Percentiles rank a stretch among this genome's conserved stretches.
Conservation (phyloP, 2,113 vertebrate genomes). For the Zosterops pallidus region DNA sequence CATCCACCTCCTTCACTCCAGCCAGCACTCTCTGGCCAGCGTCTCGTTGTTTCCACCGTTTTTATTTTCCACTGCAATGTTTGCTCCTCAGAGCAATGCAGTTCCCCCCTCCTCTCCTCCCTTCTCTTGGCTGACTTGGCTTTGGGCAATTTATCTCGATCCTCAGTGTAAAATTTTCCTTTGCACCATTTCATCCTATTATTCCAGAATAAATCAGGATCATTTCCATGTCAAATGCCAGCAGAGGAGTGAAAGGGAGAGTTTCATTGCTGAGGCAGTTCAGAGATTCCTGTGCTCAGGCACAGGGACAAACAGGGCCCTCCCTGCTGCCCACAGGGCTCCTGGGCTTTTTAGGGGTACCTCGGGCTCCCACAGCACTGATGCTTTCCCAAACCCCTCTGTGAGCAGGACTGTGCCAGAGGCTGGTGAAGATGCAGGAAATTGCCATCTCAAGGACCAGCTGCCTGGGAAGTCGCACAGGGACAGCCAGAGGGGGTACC, state of each 20-base stretch:
- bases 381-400: background rate
- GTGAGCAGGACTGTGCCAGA: background rate
- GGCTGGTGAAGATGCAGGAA: background rate
- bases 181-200: conserved; percentile 45
- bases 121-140: background rate
- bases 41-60: accelerated
- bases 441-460: background rate
- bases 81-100: background rate
- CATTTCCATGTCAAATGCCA: conserved; percentile 32
- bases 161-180: conserved; percentile 39
- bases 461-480: background rate
- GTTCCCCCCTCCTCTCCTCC: background rate
- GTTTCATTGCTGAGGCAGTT: background rate
- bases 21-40: background rate
- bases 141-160: conserved; percentile 1
- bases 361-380: accelerated
- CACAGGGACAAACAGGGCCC: accelerated
- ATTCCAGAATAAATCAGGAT: conserved; percentile 44
- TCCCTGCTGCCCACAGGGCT: background rate
- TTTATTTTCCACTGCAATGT: background rate
- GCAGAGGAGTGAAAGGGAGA: background rate
- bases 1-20: background rate
- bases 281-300: background rate
- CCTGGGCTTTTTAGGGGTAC: background rate
- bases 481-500: background rate